Evolutionary conservation across 2,797 vertebrate species (phyloP).

Genomic region (Buphagus erythrorhynchus): DNA sequence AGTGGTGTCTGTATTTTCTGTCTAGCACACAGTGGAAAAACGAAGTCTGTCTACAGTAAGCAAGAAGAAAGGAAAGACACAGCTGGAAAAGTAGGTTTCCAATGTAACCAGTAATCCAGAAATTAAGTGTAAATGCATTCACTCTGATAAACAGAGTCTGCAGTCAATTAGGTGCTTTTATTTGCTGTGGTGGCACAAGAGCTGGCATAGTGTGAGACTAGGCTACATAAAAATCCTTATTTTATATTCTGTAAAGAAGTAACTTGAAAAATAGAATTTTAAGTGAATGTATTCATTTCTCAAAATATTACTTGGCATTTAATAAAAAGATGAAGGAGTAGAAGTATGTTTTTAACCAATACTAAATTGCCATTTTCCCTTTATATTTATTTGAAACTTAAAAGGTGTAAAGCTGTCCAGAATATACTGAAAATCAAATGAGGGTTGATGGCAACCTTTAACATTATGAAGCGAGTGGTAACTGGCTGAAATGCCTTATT

Average conservation of each 20-base stretch:
- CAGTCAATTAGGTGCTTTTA: background rate
- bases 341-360: background rate
- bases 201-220: background rate
- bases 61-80: conserved; percentile 82
- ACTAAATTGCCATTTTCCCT: background rate
- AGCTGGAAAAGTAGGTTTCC: conserved; percentile 79
- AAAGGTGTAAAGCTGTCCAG: background rate
- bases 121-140: background rate
- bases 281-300: background rate
- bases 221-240: background rate
- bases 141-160: background rate
- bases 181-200: background rate
- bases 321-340: background rate
- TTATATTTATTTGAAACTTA: background rate
- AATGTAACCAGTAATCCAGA: background rate
- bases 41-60: conserved; percentile 70
- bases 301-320: background rate
- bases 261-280: background rate
- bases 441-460: background rate
- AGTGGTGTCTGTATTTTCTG: conserved; percentile 20
- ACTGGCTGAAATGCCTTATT: background rate
- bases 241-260: background rate
- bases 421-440: background rate
- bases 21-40: conserved; percentile 75
- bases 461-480: background rate